Evolutionary conservation across 2,113 vertebrate species (phyloP).

Genomic region (Pelecanoides urinatrix): DNA sequence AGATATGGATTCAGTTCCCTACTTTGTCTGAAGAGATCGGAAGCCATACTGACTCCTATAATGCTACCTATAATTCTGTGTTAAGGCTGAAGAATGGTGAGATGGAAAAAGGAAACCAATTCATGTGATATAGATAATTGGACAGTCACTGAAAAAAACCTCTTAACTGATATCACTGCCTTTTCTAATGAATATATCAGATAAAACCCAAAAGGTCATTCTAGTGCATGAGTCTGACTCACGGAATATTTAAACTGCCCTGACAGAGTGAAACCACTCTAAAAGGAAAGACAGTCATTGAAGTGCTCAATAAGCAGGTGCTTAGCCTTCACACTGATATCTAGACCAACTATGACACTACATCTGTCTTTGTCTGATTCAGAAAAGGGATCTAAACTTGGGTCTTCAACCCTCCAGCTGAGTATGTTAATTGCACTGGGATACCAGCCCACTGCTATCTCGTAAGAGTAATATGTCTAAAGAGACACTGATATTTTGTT

Average conservation of each 20-base stretch:
- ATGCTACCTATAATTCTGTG: background rate
- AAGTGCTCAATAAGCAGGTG: background rate
- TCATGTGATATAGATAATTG: background rate
- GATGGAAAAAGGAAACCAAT: background rate
- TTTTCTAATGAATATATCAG: background rate
- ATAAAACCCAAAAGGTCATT: background rate
- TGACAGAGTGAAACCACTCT: background rate
- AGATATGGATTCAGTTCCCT: background rate
- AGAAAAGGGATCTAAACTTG: background rate
- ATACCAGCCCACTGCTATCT: background rate
- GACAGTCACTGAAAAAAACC: background rate
- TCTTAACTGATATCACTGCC: background rate
- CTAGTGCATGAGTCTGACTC: background rate
- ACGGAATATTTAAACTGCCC: background rate
- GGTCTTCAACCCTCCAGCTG: background rate
- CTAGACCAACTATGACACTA: background rate
- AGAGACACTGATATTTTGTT: background rate
- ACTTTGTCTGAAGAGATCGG: background rate
- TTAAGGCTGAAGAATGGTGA: background rate
- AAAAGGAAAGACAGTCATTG: background rate
- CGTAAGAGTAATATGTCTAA: background rate
- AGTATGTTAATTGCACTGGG: background rate
- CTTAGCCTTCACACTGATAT: background rate
- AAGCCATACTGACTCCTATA: background rate
- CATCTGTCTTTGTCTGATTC: background rate